A percentile compares a stretch with the other conserved stretches of the same genome.
These are phyloP conservation scores for Portevinia maculata DNA, from an alignment of 2,888 invertebrate species.

Conservation along the genomic window DNA sequence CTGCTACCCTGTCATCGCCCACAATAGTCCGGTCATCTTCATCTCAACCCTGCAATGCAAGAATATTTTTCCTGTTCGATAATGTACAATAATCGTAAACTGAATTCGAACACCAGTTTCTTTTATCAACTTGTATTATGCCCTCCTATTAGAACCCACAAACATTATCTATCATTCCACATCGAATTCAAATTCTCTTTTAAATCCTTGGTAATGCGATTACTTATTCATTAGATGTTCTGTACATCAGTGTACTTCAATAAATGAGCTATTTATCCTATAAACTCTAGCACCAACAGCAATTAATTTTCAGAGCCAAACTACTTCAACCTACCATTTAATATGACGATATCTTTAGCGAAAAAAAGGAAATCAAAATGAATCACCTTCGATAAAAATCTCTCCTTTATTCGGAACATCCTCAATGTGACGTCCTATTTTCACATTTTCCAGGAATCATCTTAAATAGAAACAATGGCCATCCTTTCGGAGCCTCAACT, in stretches of 20 bases:
- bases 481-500: slow-evolving; percentile 36
- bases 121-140: too few relatives aligned
- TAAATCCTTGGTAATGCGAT: neutral
- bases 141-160: too few relatives aligned
- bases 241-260: neutral
- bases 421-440: slow-evolving; percentile 40
- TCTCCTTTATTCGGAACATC: slow-evolving; percentile 1
- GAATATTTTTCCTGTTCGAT: too few relatives aligned
- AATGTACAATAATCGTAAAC: too few relatives aligned
- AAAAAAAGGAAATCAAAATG: slow-evolving; percentile 48
- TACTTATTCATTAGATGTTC: neutral
- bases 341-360: slow-evolving; percentile 30
- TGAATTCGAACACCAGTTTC: too few relatives aligned
- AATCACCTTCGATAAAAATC: slow-evolving; percentile 22
- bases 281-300: neutral
- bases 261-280: neutral
- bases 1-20: too few relatives aligned
- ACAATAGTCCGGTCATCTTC: too few relatives aligned
- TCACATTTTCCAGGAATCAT: slow-evolving; percentile 19
- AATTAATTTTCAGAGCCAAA: slow-evolving; percentile 14
- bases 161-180: too few relatives aligned
- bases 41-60: too few relatives aligned
- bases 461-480: slow-evolving; percentile 37
- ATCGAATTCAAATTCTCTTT: neutral
- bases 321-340: slow-evolving; percentile 18